Conservation (phyloP, 1,140 invertebrate species). For the Diachasmimorpha longicaudata region DNA sequence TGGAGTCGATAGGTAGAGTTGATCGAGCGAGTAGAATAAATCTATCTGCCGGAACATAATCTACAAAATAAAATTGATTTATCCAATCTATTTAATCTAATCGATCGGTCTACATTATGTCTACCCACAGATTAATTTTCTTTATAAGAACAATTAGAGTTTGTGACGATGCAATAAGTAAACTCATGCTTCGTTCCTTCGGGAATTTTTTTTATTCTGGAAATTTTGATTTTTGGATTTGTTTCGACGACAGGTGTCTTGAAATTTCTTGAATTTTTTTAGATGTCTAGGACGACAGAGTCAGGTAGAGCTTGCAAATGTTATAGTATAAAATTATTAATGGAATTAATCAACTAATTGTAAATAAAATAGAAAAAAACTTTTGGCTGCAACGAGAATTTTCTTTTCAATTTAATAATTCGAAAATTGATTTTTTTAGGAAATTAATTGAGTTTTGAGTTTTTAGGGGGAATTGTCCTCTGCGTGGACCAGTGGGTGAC, state of each 20-base stretch:
- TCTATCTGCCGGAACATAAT: too few species aligned
- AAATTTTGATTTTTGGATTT: background rate
- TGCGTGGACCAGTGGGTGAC: constrained; percentile 53
- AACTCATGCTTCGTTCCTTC: background rate
- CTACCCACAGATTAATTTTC: background rate
- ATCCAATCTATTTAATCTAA: too few species aligned
- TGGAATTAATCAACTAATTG: background rate
- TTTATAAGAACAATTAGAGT: background rate
- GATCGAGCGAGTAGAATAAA: too few species aligned
- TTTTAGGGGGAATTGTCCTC: constrained; percentile 36
- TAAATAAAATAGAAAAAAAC: background rate
- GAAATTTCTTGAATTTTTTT: background rate
- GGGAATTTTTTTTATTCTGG: background rate
- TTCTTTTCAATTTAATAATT: background rate
- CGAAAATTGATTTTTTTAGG: too few species aligned
- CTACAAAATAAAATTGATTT: too few species aligned
- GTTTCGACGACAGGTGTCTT: background rate
- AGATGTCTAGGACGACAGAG: background rate
- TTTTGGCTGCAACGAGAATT: background rate
- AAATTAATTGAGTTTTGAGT: background rate
- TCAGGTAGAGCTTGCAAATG: background rate
- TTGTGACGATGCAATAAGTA: background rate
- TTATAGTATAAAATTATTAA: background rate
- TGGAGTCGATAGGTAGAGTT: too few species aligned
- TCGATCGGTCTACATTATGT: too few species aligned